These are phyloP conservation scores for Keiferia lycopersicella DNA, from an alignment of 2,888 invertebrate species.

Conservation along the genomic window DNA sequence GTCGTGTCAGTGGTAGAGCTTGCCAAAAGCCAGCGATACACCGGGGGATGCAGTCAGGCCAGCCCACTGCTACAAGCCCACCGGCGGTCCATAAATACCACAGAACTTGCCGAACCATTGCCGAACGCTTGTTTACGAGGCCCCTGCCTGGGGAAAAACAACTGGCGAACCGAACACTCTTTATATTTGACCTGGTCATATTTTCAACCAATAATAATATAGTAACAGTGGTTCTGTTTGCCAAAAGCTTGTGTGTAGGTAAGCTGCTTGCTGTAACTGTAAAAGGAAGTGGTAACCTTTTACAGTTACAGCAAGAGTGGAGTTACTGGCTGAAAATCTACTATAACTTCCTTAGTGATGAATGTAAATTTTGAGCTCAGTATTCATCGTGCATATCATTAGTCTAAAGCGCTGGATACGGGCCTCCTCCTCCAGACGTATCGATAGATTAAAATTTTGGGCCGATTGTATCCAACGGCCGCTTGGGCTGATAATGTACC, in stretches of 20 bases:
- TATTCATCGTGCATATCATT: too few relatives aligned
- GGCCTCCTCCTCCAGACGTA: too few relatives aligned
- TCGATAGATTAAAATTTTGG: too few relatives aligned
- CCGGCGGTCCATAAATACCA: not conserved
- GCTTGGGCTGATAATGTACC: too few relatives aligned
- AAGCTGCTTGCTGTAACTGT: too few relatives aligned
- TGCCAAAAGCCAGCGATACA: constrained; percentile 8
- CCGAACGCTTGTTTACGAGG: constrained; percentile 20
- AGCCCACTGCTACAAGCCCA: not conserved
- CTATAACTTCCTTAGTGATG: too few relatives aligned
- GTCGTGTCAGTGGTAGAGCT: not conserved
- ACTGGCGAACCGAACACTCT: constrained; percentile 30
- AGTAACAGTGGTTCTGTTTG: constrained; percentile 41
- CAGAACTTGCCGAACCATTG: not conserved
- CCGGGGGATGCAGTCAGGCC: not conserved
- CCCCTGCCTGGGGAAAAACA: constrained; percentile 33
- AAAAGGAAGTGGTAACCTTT: not conserved
- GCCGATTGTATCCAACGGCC: too few relatives aligned
- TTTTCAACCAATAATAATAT: constrained; percentile 30
- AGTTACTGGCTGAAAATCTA: not conserved
- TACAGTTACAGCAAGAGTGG: not conserved
- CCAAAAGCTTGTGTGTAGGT: too few relatives aligned
- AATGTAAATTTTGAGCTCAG: too few relatives aligned
- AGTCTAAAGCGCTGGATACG: too few relatives aligned
- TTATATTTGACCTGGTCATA: not conserved